A percentile compares a stretch with the other conserved stretches of the same genome.
Conservation (phyloP, 1,140 invertebrate species). For the Achroia grisella region DNA sequence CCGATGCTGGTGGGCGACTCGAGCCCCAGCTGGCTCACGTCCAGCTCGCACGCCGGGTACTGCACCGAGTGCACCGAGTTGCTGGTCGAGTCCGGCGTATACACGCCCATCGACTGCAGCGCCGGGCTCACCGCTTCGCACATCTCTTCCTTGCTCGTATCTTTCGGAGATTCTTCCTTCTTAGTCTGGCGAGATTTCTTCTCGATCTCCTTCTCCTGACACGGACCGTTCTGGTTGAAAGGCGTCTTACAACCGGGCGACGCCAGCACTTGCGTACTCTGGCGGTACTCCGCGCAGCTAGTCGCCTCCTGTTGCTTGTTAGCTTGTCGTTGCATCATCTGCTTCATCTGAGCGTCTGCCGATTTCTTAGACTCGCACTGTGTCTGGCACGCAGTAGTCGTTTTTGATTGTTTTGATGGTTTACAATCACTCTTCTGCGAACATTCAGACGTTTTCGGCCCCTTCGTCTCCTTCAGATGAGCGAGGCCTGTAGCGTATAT, state of each 20-base stretch:
- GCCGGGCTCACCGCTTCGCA: slow-evolving; percentile 75
- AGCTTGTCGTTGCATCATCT: slow-evolving; percentile 64
- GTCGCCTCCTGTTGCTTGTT: slow-evolving; percentile 45
- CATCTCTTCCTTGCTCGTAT: slow-evolving; percentile 68
- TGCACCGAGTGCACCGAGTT: slow-evolving; percentile 89
- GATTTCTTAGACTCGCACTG: slow-evolving; percentile 63
- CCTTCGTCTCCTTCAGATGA: slow-evolving; percentile 66
- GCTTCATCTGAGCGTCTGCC: slow-evolving; percentile 58
- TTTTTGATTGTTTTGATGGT: slow-evolving; percentile 63
- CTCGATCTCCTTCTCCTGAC: slow-evolving; percentile 64
- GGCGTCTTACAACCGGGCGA: slow-evolving; percentile 54
- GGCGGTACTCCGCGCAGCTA: slow-evolving; percentile 50
- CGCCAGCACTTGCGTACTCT: slow-evolving; percentile 52
- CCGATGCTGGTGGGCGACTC: slow-evolving; percentile 92
- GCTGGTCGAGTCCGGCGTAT: slow-evolving; percentile 88
- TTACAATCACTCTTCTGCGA: slow-evolving; percentile 66
- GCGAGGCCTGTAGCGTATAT: slow-evolving; percentile 57
- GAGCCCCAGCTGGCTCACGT: slow-evolving; percentile 86
- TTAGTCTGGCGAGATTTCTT: slow-evolving; percentile 75
- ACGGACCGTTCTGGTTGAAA: slow-evolving; percentile 54
- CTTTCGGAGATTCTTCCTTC: slow-evolving; percentile 68
- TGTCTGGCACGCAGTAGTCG: slow-evolving; percentile 65
- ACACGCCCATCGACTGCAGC: slow-evolving; percentile 85
- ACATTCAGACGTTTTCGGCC: slow-evolving; percentile 53
- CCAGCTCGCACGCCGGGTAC: slow-evolving; percentile 86